Conservation (phyloP, 2,797 vertebrate genomes). For the Ibycter americanus region DNA sequence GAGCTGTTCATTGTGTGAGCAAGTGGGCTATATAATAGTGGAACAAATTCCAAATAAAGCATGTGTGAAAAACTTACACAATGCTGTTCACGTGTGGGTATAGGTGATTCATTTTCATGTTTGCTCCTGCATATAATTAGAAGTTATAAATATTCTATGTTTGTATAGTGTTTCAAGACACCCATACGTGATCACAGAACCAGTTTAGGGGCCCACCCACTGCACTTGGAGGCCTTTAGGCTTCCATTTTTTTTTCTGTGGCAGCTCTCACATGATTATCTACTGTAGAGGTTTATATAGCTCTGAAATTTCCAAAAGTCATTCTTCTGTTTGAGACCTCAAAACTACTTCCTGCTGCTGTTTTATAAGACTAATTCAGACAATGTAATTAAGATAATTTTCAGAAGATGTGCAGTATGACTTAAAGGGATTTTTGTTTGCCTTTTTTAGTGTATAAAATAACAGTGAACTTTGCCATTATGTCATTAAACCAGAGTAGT, state of each 20-base stretch:
- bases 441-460: background rate
- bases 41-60: background rate
- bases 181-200: background rate
- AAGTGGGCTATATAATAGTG: background rate
- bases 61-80: background rate
- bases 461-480: background rate
- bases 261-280: background rate
- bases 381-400: background rate
- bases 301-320: background rate
- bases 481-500: background rate
- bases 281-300: background rate
- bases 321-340: background rate
- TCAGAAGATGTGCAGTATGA: background rate
- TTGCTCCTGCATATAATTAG: background rate
- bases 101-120: background rate
- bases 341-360: background rate
- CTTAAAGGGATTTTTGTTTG: background rate
- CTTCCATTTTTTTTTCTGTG: background rate
- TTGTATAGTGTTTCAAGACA: conserved; percentile 3
- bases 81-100: background rate
- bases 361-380: background rate
- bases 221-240: background rate
- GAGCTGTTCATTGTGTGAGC: background rate
- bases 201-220: background rate
- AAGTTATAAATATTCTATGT: background rate